A percentile compares a stretch with the other conserved stretches of the same genome.
These are phyloP conservation scores for Bergia sp. DNA, from an alignment of 92 coral and sea anemone genomes.

Conservation along the genomic window DNA sequence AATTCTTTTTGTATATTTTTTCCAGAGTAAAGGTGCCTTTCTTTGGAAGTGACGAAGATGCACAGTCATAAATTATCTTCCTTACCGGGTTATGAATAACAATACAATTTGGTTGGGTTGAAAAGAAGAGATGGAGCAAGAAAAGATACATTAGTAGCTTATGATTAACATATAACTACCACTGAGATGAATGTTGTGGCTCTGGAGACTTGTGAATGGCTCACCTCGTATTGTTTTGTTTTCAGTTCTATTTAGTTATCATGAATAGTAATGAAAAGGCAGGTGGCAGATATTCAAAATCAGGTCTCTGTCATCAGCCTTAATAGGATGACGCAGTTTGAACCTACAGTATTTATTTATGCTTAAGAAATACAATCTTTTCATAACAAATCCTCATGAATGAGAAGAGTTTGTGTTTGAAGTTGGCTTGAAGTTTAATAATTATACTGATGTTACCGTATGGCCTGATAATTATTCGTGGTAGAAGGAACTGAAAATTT, in stretches of 20 bases:
- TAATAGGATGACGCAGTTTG: conserved; percentile 42
- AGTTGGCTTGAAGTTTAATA: conserved; percentile 33
- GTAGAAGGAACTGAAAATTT: conserved; percentile 6
- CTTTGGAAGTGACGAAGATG: neutral
- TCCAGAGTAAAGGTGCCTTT: neutral
- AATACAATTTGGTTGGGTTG: neutral
- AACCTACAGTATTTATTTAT: conserved; percentile 24
- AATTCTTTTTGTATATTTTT: neutral
- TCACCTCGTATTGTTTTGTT: conserved; percentile 27
- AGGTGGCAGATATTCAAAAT: conserved; percentile 41
- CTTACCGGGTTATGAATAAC: neutral
- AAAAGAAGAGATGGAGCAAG: neutral
- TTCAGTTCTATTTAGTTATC: conserved; percentile 25
- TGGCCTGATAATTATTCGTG: conserved; percentile 12
- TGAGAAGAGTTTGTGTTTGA: conserved; percentile 31
- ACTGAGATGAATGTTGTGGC: conserved; percentile 22
- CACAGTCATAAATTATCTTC: neutral
- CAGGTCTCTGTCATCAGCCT: conserved; percentile 16
- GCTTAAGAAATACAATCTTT: conserved; percentile 22
- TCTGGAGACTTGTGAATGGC: conserved; percentile 34
- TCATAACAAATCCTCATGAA: conserved; percentile 26
- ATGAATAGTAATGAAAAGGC: conserved; percentile 45
- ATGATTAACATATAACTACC: conserved; percentile 44
- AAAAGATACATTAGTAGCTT: conserved; percentile 25
- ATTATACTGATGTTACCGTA: conserved; percentile 6